Evolutionary conservation across 1,140 invertebrate species (phyloP).

Genomic region (Leptonema lineaticorne): DNA sequence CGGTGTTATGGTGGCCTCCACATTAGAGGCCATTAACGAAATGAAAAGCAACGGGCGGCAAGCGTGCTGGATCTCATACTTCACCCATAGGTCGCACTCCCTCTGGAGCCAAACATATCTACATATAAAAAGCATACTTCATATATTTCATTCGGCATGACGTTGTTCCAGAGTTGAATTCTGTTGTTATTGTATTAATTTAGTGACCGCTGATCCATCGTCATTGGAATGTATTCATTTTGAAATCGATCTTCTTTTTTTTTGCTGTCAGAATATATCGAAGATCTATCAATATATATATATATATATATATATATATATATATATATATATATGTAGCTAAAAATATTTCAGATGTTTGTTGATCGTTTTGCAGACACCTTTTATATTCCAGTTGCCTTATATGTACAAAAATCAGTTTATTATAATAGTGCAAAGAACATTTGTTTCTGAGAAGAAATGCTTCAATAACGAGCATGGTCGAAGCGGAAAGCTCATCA

Average conservation of each 20-base stretch:
- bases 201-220: too few species aligned
- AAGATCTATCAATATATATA: neutral
- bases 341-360: too few species aligned
- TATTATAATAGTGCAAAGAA: neutral
- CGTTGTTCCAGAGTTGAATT: neutral
- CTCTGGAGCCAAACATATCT: neutral
- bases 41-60: slow-evolving; percentile 36
- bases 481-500: neutral
- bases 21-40: slow-evolving; percentile 38
- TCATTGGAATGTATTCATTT: too few species aligned
- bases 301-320: neutral
- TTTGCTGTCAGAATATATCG: too few species aligned
- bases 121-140: neutral
- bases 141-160: neutral
- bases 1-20: neutral
- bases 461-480: neutral
- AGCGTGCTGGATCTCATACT: slow-evolving; percentile 9
- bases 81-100: slow-evolving; percentile 9
- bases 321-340: neutral
- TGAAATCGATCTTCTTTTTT: too few species aligned
- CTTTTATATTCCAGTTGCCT: too few species aligned
- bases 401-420: neutral
- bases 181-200: neutral
- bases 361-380: too few species aligned
- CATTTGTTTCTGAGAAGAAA: neutral